Evolutionary conservation across 1,140 invertebrate species (phyloP).

Genomic region (Heliconius hermathena): DNA sequence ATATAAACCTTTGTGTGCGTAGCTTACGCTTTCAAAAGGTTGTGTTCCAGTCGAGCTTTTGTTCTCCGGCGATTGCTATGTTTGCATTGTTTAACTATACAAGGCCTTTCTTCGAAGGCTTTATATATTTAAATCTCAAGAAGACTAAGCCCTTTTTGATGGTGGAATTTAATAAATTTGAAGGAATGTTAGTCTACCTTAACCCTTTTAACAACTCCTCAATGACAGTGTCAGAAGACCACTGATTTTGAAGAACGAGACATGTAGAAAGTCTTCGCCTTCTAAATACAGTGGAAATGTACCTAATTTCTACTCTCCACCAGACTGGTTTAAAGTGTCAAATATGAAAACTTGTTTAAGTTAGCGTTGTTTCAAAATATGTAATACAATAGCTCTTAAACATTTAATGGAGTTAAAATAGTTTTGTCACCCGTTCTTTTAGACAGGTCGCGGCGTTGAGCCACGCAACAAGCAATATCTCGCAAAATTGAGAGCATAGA

Average conservation of each 20-base stretch:
- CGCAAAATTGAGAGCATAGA: too few relatives aligned
- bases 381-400: not conserved
- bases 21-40: conserved; percentile 14
- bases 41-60: conserved; percentile 21
- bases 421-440: too few relatives aligned
- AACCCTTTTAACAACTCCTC: not conserved
- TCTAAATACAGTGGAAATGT: not conserved
- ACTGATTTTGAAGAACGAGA: not conserved
- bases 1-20: not conserved
- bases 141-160: conserved; percentile 17
- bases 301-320: not conserved
- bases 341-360: not conserved
- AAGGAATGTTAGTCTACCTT: conserved; percentile 1
- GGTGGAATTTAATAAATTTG: conserved; percentile 13
- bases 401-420: too few relatives aligned
- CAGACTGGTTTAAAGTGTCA: not conserved
- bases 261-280: not conserved
- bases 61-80: conserved; percentile 22
- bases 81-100: conserved; percentile 28
- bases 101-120: conserved; percentile 23
- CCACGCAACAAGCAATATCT: too few relatives aligned
- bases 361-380: not conserved
- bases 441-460: too few relatives aligned
- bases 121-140: conserved; percentile 30
- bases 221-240: not conserved